Percentiles rank a stretch among this genome's conserved stretches.
These are phyloP conservation scores for Netelia fuscicornis DNA, from an alignment of 2,888 invertebrate genomes.

Conservation along the genomic window DNA sequence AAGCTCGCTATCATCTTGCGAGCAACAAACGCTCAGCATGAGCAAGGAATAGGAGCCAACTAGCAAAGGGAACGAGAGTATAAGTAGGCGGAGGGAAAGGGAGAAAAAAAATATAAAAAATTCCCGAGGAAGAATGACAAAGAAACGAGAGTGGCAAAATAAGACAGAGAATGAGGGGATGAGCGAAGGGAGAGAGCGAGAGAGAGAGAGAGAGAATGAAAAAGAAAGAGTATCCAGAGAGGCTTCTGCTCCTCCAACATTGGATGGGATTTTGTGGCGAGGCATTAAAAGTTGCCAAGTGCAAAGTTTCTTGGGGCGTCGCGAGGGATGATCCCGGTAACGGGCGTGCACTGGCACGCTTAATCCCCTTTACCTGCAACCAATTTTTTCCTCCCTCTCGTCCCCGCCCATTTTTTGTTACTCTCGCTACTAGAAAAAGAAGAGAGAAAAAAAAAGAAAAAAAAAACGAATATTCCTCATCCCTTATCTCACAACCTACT, in stretches of 20 bases:
- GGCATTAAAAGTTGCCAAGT: conserved; percentile 84
- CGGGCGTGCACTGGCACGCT: conserved; percentile 80
- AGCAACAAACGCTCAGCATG: conserved; percentile 55
- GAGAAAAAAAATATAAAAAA: conserved; percentile 36
- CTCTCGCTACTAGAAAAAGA: conserved; percentile 19
- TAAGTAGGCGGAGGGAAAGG: conserved; percentile 35
- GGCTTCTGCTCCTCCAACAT: conserved; percentile 25
- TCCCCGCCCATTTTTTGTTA: conserved; percentile 54
- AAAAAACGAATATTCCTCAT: conserved; percentile 7
- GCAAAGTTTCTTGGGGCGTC: conserved; percentile 80
- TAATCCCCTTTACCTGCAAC: conserved; percentile 83
- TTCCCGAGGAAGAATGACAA: conserved; percentile 57
- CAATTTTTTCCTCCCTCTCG: conserved; percentile 77
- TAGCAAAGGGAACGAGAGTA: conserved; percentile 53
- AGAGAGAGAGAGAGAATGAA: conserved; percentile 21
- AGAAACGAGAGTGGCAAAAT: conserved; percentile 60
- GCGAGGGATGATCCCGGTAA: conserved; percentile 79
- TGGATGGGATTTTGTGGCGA: conserved; percentile 77
- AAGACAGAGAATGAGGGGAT: conserved; percentile 17
- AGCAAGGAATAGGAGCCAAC: conserved; percentile 51
- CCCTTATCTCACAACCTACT: conserved; percentile 44
- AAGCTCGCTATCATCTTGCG: conserved; percentile 45
- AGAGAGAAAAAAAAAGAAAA: conserved; percentile 1
- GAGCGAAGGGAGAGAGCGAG: conserved; percentile 2
- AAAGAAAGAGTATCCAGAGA: conserved; percentile 17